Evolutionary conservation across 2,797 vertebrate genomes (phyloP).

Genomic region (Labeo calbasu): DNA sequence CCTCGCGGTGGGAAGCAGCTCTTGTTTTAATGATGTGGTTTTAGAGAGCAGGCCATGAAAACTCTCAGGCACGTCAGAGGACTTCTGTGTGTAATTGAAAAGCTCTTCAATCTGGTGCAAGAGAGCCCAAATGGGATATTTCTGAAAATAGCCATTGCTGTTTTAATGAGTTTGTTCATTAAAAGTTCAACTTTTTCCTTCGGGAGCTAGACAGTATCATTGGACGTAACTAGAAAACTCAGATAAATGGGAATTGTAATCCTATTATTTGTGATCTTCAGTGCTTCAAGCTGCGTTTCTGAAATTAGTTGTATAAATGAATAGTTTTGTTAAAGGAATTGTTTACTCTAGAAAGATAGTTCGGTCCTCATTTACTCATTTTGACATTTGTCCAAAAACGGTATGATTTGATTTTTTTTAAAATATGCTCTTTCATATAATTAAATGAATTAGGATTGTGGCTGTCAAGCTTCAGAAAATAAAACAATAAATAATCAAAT

Average conservation of each 20-base stretch:
- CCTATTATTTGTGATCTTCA: not conserved
- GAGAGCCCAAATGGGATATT: slow-evolving; percentile 68
- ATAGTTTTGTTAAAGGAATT: not conserved
- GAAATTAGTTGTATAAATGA: not conserved
- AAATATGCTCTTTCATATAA: not conserved
- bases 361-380: not conserved
- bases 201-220: slow-evolving; percentile 50
- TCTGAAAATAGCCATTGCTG: slow-evolving; percentile 69
- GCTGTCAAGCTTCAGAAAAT: not conserved
- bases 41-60: slow-evolving; percentile 68
- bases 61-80: slow-evolving; percentile 65
- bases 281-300: not conserved
- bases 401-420: not conserved
- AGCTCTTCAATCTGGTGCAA: slow-evolving; percentile 67
- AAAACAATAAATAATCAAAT: no score
- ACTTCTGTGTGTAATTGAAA: slow-evolving; percentile 72
- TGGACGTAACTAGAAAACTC: slow-evolving; percentile 15
- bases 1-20: slow-evolving; percentile 41
- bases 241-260: not conserved
- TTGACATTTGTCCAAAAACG: not conserved
- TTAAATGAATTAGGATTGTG: not conserved
- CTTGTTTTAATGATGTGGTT: slow-evolving; percentile 72
- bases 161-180: slow-evolving; percentile 77
- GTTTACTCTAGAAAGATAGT: not conserved
- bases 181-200: slow-evolving; percentile 68